These are phyloP conservation scores for Torymus aiolomorphi DNA, from an alignment of 2,888 invertebrate genomes.

Conservation along the genomic window DNA sequence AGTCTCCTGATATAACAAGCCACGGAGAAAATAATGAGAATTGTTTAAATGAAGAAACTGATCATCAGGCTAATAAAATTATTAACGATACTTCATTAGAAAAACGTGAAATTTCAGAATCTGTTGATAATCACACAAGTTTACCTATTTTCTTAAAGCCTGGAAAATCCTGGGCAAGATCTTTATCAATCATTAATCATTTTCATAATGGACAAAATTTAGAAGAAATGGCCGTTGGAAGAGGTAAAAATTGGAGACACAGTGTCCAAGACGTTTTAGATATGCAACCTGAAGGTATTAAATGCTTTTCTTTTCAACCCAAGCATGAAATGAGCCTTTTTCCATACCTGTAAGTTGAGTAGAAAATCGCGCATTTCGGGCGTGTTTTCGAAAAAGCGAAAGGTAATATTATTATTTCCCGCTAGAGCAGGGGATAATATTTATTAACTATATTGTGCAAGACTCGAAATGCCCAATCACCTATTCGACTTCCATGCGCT, in stretches of 20 bases:
- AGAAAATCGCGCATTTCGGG: too few species aligned
- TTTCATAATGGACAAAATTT: constrained; percentile 75
- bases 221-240: constrained; percentile 74
- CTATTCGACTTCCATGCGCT: too few species aligned
- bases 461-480: too few species aligned
- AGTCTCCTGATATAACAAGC: background rate
- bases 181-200: constrained; percentile 79
- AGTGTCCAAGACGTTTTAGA: constrained; percentile 78
- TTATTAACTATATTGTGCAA: too few species aligned
- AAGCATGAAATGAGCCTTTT: too few species aligned
- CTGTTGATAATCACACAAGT: constrained; percentile 39
- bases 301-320: too few species aligned
- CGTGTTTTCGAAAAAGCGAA: too few species aligned
- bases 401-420: too few species aligned
- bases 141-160: constrained; percentile 77
- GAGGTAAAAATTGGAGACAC: constrained; percentile 79
- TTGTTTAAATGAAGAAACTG: constrained; percentile 1
- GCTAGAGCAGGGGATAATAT: too few species aligned
- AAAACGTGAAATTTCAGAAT: constrained; percentile 9
- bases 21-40: constrained; percentile 18
- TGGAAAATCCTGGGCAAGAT: constrained; percentile 84
- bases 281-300: constrained; percentile 77
- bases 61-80: background rate
- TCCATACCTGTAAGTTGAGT: too few species aligned
- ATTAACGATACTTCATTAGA: constrained; percentile 49